Evolutionary conservation across 2,113 vertebrate genomes (phyloP), one percentile per base, ranked within the genome.

Genomic region (Melanerpes aurifrons): DNA sequence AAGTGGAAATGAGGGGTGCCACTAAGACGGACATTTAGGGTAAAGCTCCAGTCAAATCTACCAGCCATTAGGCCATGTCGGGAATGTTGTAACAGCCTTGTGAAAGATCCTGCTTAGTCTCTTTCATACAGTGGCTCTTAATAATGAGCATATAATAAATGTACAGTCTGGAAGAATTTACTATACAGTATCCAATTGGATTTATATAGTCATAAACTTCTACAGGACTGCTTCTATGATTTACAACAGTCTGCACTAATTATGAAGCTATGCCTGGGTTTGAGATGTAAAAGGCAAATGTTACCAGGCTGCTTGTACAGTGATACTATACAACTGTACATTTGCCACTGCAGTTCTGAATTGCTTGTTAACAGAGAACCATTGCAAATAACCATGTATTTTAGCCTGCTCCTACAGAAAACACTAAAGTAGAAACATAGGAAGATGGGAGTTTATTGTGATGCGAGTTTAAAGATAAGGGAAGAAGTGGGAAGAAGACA

Each of bases 191-290:
- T 94, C 90, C 94, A 97, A 87, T 90, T 94, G 94, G 83, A 93
- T 97, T 97, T 97, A 97, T 95, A 96, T 58, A 94, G 94, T 91
- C 93, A 98, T 97, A 98, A 97, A 97, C 73, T 87, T 92, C 90
- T 78, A 77, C 96, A 96, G 87, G 84, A 95, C 94, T 96, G 93
- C 82, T 96, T 86, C 82, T 97, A 77, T 96, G 96, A 97, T 97
- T 97, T 97, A 96, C 91, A 88, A 85, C 58, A 89, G 75, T 74
- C 92, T 82, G 54, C 84, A 79, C 94, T 96, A 94, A 97, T 96
- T 97, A 96, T 47, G 70, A 97, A 96, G 85, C 89, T 81, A 73
- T 91, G 89, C 80, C 83, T 82, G 64, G 66, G 86, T 93, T 82
- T 76, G 95, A 91, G 95, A 96, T 75, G 87, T 67, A 13, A 58